Base-by-base conservation (phyloP, 2,797 vertebrate genomes). In the Cyclura pinguis region DNA sequence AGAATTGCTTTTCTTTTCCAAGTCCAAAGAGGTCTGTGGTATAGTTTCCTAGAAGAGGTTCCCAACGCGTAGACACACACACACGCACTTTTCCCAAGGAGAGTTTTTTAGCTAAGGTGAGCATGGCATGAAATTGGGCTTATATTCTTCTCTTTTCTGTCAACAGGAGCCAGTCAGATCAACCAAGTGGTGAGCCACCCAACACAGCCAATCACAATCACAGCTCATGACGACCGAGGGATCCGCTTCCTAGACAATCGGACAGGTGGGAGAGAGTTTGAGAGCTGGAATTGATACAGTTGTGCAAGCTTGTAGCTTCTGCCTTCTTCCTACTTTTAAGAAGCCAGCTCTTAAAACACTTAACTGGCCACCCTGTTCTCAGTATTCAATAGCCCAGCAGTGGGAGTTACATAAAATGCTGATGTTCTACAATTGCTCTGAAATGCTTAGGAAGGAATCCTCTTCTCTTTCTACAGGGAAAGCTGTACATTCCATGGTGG, bases 171-270 rank as follows among this genome's bases (percentile, higher is more conserved):
- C 29, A 97, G 98, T 88, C 97, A 98, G 93, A 98, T 99, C 90
- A 98, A 99, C 96, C 97, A 98, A 42, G 98, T 99, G 80, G 98
- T 98, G 95, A 98, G 98, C 89, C 98, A 99, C 93, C 98, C 98
- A 0, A 97, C 95, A 32, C 98, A 98, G 96, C 94, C 98, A 0
- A 90, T 99, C 92, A 98, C 98, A 86, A 97, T 99, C 95, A 98
- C 98, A 0, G 98, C 98, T 80, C 98, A 99, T 0, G 98, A 99
- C 2, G 98, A 99, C 95, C 98, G 98, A 89, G 98, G 98, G 95
- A 98, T 99, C 96, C 98, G 98, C 86, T 99, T 98, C 96, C 96
- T 98, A 42, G 98, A 99, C 97, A 98, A 98, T 96, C 98, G 98
- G 91, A 98, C 98, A 92, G 98, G 98, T 98, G 93, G 77, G 93